Evolutionary conservation across 2,888 invertebrate species (phyloP), one percentile per base, ranked within the genome.

Genomic region (Harmothoe impar): DNA sequence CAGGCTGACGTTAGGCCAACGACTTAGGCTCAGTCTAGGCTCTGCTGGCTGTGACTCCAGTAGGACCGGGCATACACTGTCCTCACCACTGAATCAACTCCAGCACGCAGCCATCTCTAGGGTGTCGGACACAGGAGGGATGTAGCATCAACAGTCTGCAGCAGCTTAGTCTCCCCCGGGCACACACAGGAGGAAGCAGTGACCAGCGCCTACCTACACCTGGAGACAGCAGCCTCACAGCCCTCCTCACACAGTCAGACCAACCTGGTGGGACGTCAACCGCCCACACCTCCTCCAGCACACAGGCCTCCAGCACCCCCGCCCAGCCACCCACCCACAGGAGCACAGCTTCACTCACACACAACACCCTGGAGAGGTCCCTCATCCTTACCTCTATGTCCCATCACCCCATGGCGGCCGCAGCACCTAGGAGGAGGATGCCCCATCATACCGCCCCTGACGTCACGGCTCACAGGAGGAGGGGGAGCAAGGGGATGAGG

Each of bases 381-480:
- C 62, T 62, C 62, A 10, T 77, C 29, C 77, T 25, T 25, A 25
- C 23, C 62, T n/a, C 62, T 25, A 1, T 62, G n/a, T 25, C 62
- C 23, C 62, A 62, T 25, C 20, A 25, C 20, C 62, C 20, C 10
- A 62, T 25, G 25, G n/a, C 62, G 10, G 5, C 62, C 62, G 62
- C 62, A 23, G n/a, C 62, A 62, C 62, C 25, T 15, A 25, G 10
- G 23, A 43, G 43, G 43, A 23, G n/a, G 25, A 62, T 25, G 25
- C 77, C 77, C n/a, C 77, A 15, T 25, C 77, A 77, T 25, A 77
- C 77, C 62, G 62, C 20, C 62, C 7, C 77, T 31, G 29, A 77
- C 77, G 31, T 31, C 77, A 29, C 31, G 77, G 77, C n/a, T 31
- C 17, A 25, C 62, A 62, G 77, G 77, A 77, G 77, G 31, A 77